phyloP scores from a whole-genome alignment of 2,797 vertebrate species.

The Astyanax mexicanus region DNA sequence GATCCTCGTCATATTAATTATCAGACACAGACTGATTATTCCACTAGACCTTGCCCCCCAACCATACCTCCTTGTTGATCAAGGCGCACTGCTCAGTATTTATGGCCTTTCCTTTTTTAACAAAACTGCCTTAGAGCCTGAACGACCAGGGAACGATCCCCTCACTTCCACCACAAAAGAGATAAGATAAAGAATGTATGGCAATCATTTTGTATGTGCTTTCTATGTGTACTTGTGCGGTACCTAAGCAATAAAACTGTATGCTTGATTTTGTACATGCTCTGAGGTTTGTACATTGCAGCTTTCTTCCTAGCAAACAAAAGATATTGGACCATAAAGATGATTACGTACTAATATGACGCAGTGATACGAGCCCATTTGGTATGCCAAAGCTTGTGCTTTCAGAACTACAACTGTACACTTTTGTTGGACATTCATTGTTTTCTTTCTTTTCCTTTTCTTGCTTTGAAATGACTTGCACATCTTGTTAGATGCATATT shows the following conservation, averaged over 20 bases:
- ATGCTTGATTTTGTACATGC: slow-evolving; percentile 64
- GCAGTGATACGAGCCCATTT: slow-evolving; percentile 39
- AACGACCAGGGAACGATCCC: slow-evolving; percentile 55
- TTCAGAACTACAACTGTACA: slow-evolving; percentile 36
- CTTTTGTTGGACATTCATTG: background rate
- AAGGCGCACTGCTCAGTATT: slow-evolving; percentile 53
- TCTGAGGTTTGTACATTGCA: slow-evolving; percentile 58
- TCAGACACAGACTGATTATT: slow-evolving; percentile 41
- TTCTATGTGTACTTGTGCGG: slow-evolving; percentile 54
- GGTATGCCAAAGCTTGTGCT: slow-evolving; percentile 57
- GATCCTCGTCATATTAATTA: slow-evolving; percentile 37
- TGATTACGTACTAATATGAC: slow-evolving; percentile 28
- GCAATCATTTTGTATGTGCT: slow-evolving; percentile 61
- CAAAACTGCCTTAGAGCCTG: slow-evolving; percentile 57
- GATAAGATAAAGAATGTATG: slow-evolving; percentile 64
- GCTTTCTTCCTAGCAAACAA: slow-evolving; percentile 51
- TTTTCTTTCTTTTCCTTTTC: background rate
- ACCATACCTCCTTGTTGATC: slow-evolving; percentile 48
- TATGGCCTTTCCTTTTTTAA: slow-evolving; percentile 59
- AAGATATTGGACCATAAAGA: slow-evolving; percentile 30
- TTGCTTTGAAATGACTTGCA: slow-evolving; percentile 21
- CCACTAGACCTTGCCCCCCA: slow-evolving; percentile 43
- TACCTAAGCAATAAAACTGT: slow-evolving; percentile 63
- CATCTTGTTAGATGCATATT: slow-evolving; percentile 33
- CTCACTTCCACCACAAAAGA: slow-evolving; percentile 64